Evolutionary conservation across 2,113 vertebrate genomes (phyloP).

Genomic region (Gymnogyps californianus): DNA sequence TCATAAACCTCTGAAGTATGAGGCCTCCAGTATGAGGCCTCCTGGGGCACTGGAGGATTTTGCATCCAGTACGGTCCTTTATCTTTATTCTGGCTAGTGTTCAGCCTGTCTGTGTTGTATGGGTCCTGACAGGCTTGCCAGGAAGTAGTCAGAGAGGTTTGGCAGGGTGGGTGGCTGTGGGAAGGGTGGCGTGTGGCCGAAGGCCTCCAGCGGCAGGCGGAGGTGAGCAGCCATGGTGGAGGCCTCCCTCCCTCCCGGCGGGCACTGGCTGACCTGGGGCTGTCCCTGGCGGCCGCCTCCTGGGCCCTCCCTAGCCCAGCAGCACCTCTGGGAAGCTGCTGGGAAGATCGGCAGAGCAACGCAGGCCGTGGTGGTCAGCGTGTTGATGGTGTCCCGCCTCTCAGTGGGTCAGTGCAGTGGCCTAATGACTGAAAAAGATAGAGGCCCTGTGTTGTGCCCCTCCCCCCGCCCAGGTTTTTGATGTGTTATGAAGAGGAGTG

Average conservation of each 20-base stretch:
- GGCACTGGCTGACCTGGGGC: background rate
- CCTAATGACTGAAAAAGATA: background rate
- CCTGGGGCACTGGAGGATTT: background rate
- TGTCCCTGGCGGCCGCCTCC: fast-evolving
- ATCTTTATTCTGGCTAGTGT: background rate
- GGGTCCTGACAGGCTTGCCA: fast-evolving
- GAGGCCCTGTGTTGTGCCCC: background rate
- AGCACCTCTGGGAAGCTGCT: background rate
- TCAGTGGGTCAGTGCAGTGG: fast-evolving
- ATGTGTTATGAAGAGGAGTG: too few species aligned
- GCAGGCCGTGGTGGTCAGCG: fast-evolving
- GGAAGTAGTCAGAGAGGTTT: background rate
- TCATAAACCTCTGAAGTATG: background rate
- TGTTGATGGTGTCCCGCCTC: background rate
- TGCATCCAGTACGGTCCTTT: background rate
- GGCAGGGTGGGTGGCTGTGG: background rate
- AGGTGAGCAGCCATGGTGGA: background rate
- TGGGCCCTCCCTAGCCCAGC: background rate
- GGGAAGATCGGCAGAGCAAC: background rate
- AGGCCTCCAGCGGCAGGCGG: background rate
- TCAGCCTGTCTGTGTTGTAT: background rate
- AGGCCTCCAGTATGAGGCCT: background rate
- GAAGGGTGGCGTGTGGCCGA: background rate
- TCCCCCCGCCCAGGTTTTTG: background rate
- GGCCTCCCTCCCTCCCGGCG: background rate